Evolutionary conservation across 2,888 invertebrate species (phyloP), one percentile per base, ranked within the genome.

Genomic region (Lordiphosa fenestrarum): DNA sequence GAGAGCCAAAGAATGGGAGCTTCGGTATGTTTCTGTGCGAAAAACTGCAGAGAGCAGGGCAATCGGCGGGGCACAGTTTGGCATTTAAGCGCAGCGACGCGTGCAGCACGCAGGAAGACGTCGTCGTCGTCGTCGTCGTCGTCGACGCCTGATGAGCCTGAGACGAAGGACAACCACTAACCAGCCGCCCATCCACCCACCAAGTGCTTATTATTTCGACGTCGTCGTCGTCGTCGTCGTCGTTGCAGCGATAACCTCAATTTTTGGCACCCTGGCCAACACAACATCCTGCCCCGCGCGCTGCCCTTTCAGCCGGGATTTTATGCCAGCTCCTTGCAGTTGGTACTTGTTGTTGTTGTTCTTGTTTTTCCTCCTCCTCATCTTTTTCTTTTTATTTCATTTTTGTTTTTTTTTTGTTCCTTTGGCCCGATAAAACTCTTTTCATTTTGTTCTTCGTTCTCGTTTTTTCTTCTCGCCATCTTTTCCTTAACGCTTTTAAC

Each of bases 251-350:
- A 82, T 85, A 82, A 82, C 81, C 85, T 82, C 84, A 85, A 85
- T 85, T 78, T 81, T 84, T 78, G 77, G 85, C 84, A 82, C 82
- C 72, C 75, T 66, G 69, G 84, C 84, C 84, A 77, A 81, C 78
- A 81, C 73, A 62, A 56, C 65, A 65, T 58, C 46, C 57, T 51
- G 21, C 39, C 5, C 36, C 25, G 10, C 15, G 10, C 15, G 7
- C 15, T 23, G 6, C 21, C 9, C 15, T 2, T 0, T 49, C 59
- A 53, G 42, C 44, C 49, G 66, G 68, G 78, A 84, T 84, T 78
- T 84, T 53, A 74, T 82, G 80, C 59, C 71, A 72, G 60, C 65
- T 58, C 65, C 84, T 81, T 84, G 66, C 72, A 70, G 47, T 82
- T 71, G 66, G 69, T 59, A 53, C 42, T 48, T 40, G 44, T 40